These are phyloP conservation scores for Rhegmatorhina hoffmannsi DNA, from an alignment of 2,113 vertebrate genomes.

Conservation along the genomic window DNA sequence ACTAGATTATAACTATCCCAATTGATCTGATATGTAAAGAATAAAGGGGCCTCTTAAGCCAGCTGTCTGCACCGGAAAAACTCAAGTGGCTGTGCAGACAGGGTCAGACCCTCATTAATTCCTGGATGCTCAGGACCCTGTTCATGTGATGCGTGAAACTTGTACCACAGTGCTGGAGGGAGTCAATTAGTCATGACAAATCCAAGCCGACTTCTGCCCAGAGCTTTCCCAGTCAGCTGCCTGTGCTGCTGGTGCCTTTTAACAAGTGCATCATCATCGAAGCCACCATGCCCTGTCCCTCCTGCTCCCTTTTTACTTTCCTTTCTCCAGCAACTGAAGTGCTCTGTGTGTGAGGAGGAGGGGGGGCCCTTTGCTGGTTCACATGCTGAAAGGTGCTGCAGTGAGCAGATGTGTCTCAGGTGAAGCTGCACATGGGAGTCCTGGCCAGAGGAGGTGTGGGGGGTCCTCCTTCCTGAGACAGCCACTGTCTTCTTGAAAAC, in stretches of 20 bases:
- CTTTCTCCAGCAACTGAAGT: neutral
- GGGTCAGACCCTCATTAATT: constrained; percentile 42
- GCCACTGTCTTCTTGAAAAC: neutral
- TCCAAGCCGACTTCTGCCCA: neutral
- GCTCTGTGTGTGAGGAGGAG: neutral
- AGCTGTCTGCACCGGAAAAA: neutral
- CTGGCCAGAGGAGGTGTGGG: neutral
- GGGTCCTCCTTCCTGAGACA: neutral
- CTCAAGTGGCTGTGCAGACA: neutral
- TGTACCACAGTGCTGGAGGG: neutral
- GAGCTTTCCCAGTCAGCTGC: neutral
- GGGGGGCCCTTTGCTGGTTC: neutral
- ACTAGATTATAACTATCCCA: constrained; percentile 19
- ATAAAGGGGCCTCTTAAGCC: constrained; percentile 22
- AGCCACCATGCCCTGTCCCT: neutral
- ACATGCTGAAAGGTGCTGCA: rapidly evolving
- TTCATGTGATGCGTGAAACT: neutral
- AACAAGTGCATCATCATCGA: rapidly evolving
- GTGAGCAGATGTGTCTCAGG: neutral
- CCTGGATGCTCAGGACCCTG: neutral
- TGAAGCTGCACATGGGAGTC: neutral
- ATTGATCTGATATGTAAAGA: constrained; percentile 37
- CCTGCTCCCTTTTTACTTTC: neutral
- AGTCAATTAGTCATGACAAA: constrained; percentile 24
- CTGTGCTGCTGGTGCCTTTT: neutral